phyloP scores from a whole-genome alignment of 2,888 invertebrate species.

The Cetonia aurata region DNA sequence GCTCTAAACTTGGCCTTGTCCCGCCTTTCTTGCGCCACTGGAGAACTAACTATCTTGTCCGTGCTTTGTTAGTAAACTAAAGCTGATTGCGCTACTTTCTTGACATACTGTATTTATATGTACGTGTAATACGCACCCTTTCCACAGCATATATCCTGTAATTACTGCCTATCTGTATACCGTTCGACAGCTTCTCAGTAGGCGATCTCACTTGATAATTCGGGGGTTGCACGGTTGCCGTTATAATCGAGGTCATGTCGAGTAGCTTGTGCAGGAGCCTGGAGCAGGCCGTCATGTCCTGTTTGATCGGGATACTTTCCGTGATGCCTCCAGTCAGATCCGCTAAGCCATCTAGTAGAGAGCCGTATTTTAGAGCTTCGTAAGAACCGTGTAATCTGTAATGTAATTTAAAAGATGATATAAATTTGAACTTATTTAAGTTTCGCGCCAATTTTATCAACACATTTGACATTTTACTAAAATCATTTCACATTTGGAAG shows the following conservation, averaged over 20 bases:
- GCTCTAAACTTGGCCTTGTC: no score
- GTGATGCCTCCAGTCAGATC: constrained; percentile 92
- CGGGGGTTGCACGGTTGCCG: constrained; percentile 77
- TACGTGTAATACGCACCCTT: constrained; percentile 68
- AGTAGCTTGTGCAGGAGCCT: constrained; percentile 78
- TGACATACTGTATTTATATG: no score
- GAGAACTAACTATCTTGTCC: no score
- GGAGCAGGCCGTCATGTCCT: constrained; percentile 77
- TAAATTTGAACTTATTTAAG: no score
- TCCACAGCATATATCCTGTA: constrained; percentile 82
- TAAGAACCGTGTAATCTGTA: constrained; percentile 90
- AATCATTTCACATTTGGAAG: no score
- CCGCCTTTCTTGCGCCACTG: no score
- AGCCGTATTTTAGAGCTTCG: constrained; percentile 94
- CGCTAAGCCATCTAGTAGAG: constrained; percentile 86
- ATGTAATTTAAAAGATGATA: no score
- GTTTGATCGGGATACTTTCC: constrained; percentile 81
- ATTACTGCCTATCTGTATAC: constrained; percentile 82
- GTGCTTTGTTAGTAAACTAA: no score
- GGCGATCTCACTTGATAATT: constrained; percentile 63
- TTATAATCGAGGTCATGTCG: constrained; percentile 87
- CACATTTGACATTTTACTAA: no score
- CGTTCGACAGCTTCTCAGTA: constrained; percentile 74
- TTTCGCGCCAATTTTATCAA: no score
- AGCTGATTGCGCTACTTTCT: no score